Percentiles rank a stretch among this genome's conserved stretches.
Evolutionary conservation across 1,140 invertebrate genomes (phyloP).

Genomic region (Procambarus virginalis): DNA sequence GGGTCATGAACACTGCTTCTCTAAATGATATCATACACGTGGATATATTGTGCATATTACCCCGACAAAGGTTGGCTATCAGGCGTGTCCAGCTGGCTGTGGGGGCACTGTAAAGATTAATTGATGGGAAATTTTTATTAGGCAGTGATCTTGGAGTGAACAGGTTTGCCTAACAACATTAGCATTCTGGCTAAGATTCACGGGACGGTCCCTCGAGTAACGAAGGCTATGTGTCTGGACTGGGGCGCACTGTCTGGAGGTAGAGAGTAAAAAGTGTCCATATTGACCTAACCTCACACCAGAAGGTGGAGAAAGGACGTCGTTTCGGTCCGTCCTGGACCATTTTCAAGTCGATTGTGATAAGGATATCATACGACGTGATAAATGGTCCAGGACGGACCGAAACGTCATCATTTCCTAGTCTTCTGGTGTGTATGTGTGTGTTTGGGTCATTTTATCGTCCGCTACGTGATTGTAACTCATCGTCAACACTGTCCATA

Average conservation of each 20-base stretch:
- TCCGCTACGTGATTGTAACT: too few relatives aligned
- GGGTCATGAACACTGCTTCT: too few relatives aligned
- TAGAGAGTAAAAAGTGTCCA: background rate
- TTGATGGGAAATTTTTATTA: constrained; percentile 4
- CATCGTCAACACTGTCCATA: background rate
- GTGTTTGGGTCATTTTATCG: too few relatives aligned
- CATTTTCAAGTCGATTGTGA: too few relatives aligned
- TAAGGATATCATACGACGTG: too few relatives aligned
- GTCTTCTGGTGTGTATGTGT: too few relatives aligned
- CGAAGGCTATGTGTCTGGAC: background rate
- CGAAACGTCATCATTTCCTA: too few relatives aligned
- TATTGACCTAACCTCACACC: too few relatives aligned
- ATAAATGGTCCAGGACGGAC: too few relatives aligned
- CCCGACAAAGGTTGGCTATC: background rate
- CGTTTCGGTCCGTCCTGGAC: too few relatives aligned
- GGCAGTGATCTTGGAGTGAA: constrained; percentile 5
- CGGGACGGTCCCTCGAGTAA: background rate
- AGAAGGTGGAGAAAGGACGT: too few relatives aligned
- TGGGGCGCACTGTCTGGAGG: too few relatives aligned
- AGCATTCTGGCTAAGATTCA: constrained; percentile 2
- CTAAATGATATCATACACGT: background rate
- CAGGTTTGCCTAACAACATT: background rate
- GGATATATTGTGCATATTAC: background rate
- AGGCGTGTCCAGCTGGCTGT: background rate
- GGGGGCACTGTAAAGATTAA: background rate